A percentile compares a stretch with the other conserved stretches of the same genome.
Conservation (phyloP, 2,797 vertebrate genomes). For the Bradypus variegatus region DNA sequence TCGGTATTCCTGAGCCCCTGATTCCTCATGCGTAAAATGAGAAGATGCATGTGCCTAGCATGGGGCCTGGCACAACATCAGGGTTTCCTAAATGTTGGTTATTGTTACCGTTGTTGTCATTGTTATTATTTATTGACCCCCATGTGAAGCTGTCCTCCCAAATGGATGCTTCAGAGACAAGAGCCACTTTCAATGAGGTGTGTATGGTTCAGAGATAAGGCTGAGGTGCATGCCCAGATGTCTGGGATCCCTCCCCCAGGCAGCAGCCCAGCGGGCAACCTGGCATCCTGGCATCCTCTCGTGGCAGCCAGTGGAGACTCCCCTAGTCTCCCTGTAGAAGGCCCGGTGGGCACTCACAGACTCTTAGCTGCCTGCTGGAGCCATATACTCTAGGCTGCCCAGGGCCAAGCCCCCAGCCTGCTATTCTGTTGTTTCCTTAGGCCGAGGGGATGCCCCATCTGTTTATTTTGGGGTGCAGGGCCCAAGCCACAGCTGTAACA, state of each 20-base stretch:
- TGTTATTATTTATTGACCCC: not conserved
- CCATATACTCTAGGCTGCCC: not conserved
- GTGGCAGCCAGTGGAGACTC: not conserved
- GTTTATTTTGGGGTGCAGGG: not conserved
- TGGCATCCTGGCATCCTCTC: not conserved
- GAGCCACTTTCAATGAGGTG: not conserved
- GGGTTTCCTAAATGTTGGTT: rapidly evolving
- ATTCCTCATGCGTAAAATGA: not conserved
- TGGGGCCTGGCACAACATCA: not conserved
- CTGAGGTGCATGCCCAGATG: rapidly evolving
- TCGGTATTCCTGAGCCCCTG: rapidly evolving
- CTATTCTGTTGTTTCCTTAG: not conserved
- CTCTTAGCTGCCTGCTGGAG: not conserved
- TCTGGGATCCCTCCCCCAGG: not conserved
- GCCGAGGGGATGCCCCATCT: not conserved
- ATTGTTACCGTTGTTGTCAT: rapidly evolving
- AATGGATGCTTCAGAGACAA: not conserved
- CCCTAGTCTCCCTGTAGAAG: not conserved
- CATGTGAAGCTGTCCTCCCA: not conserved
- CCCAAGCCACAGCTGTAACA: rapidly evolving
- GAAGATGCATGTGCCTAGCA: not conserved
- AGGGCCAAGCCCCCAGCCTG: not conserved
- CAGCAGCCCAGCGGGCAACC: not conserved
- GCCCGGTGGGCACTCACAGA: not conserved
- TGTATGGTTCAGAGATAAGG: not conserved